Evolutionary conservation across 2,113 vertebrate species (phyloP), one percentile per base, ranked within the genome.

Genomic region (Oriolus oriolus): DNA sequence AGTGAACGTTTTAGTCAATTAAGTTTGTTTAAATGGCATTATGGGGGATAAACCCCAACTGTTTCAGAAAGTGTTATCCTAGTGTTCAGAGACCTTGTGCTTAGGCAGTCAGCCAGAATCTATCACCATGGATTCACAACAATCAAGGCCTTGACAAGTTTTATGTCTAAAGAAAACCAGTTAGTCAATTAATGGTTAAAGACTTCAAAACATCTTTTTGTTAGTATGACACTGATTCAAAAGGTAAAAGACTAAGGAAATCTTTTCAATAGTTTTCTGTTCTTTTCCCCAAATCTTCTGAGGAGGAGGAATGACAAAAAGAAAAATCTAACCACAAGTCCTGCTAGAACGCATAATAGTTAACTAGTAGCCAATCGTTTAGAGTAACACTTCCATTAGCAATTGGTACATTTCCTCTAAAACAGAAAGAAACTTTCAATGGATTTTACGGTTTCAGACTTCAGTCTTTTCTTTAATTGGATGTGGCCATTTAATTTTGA

Each of bases 141-240:
- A 95, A 96, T 94, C 89, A 84, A 88, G 89, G 35, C 64, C 90
- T 79, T 95, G 95, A 91, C 94, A 97, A 94, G 85, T 94, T 96
- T 92, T 94, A 91, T 84, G 95, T 89, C 80, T 63, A 83, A 96
- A 95, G 96, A 95, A 97, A 96, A 96, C 79, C 74, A 95, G 81
- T 96, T 96, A 95, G 92, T 97, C 93, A 93, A 95, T 97, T 95
- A 96, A 95, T 60, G 80, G 93, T 96, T 92, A 84, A 94, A 90
- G 91, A 93, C 91, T 94, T 97, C 89, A 97, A 96, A 96, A 97
- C 94, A 96, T 93, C 93, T 96, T 96, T 96, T 95, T 96, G 93
- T 96, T 89, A 87, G 76, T 89, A 94, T 84, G 90, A 90, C 91
- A 84, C 54, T 45, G 44, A 88, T 96, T 97, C 92, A 96, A 91